These are phyloP conservation scores for Asteroscopus sphinx DNA, from an alignment of 2,888 invertebrate species.

Conservation along the genomic window DNA sequence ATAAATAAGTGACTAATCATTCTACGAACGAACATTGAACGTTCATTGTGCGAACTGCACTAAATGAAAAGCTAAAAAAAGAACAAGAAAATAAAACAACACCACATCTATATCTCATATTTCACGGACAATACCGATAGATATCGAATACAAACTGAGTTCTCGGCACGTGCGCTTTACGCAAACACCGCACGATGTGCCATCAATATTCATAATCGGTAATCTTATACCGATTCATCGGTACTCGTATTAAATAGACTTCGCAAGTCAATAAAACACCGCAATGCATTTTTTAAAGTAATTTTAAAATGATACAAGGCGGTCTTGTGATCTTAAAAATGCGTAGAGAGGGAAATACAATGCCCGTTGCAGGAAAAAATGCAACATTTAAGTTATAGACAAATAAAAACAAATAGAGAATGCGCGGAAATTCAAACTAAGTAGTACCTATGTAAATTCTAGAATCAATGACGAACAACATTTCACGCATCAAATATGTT, in stretches of 20 bases:
- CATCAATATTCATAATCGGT: constrained; percentile 61
- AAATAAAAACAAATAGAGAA: too few relatives aligned
- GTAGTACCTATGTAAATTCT: too few relatives aligned
- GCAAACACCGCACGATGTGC: constrained; percentile 50
- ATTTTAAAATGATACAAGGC: not conserved
- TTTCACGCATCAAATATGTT: too few relatives aligned
- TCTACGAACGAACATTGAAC: too few relatives aligned
- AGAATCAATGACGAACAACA: too few relatives aligned
- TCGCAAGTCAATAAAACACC: constrained; percentile 10
- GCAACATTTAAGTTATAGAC: too few relatives aligned
- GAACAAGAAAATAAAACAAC: constrained; percentile 15
- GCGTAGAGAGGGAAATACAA: too few relatives aligned
- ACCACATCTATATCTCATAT: constrained; percentile 37
- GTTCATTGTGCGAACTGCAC: too few relatives aligned
- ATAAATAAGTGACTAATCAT: too few relatives aligned
- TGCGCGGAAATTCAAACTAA: too few relatives aligned
- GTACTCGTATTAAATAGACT: constrained; percentile 26
- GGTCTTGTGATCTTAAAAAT: too few relatives aligned
- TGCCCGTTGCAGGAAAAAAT: too few relatives aligned
- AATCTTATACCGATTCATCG: constrained; percentile 56
- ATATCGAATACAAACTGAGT: constrained; percentile 42
- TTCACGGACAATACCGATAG: constrained; percentile 36
- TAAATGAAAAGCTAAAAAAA: not conserved
- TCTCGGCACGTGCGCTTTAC: constrained; percentile 48
- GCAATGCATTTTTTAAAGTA: not conserved